These are phyloP conservation scores for Geophilus truncorum DNA, from an alignment of 2,888 invertebrate genomes.

Conservation along the genomic window DNA sequence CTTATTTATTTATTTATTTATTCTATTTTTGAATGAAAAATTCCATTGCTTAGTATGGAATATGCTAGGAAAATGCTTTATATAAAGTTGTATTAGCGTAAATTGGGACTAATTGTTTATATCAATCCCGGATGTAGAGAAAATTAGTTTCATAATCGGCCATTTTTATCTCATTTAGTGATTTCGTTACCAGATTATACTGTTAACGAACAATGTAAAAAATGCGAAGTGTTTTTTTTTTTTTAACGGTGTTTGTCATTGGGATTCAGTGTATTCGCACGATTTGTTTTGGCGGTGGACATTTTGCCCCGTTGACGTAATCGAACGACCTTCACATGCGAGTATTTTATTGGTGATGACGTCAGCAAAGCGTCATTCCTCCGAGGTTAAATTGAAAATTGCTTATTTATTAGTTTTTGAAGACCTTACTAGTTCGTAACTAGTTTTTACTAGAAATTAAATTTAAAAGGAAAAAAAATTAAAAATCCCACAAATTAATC, in stretches of 20 bases:
- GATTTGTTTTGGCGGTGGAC: not conserved
- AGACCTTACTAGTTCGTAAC: too few relatives aligned
- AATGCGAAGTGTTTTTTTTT: not conserved
- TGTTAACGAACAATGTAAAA: not conserved
- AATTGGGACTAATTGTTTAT: not conserved
- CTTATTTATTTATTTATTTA: too few relatives aligned
- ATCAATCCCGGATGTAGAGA: not conserved
- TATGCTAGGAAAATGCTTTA: too few relatives aligned
- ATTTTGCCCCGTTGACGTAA: not conserved
- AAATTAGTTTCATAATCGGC: not conserved
- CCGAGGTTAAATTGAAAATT: too few relatives aligned
- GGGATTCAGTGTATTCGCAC: not conserved
- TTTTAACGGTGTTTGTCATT: not conserved
- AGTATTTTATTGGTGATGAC: not conserved
- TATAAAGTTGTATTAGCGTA: too few relatives aligned
- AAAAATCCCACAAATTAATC: too few relatives aligned
- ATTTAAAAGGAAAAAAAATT: not conserved
- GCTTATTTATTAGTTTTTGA: too few relatives aligned
- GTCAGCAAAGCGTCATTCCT: not conserved
- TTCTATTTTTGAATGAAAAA: not conserved
- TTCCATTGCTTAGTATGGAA: too few relatives aligned
- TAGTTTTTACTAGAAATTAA: not conserved
- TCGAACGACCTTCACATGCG: not conserved
- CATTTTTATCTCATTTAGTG: not conserved
- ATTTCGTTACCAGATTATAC: not conserved